Percentiles rank a stretch among this genome's conserved stretches.
Conservation (phyloP, 2,113 vertebrate species). For the Eulacestoma nigropectus region DNA sequence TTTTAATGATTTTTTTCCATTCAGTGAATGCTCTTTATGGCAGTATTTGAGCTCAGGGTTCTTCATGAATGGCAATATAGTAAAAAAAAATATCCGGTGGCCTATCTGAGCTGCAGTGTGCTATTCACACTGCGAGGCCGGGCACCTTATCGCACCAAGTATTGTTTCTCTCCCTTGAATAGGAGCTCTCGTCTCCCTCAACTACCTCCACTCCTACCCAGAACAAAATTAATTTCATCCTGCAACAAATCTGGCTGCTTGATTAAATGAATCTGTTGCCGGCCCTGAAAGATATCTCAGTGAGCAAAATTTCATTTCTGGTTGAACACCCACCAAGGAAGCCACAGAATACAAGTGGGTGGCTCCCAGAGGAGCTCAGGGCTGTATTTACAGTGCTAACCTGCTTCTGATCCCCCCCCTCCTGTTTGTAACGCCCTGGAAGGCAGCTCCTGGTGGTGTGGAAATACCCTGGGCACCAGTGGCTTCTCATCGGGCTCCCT, state of each 20-base stretch:
- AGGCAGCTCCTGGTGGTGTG: neutral
- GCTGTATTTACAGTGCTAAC: neutral
- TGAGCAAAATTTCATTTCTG: conserved; percentile 15
- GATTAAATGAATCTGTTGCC: conserved; percentile 21
- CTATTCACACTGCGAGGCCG: neutral
- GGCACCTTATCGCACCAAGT: neutral
- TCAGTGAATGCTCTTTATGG: conserved; percentile 37
- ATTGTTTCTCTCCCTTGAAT: conserved; percentile 20
- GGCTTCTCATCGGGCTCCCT: neutral
- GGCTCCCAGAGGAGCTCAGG: neutral
- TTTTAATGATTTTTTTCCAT: conserved; percentile 56
- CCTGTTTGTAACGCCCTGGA: neutral
- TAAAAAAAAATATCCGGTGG: neutral
- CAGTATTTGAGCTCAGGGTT: neutral
- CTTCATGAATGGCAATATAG: conserved; percentile 16
- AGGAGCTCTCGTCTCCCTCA: neutral
- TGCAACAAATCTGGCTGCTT: neutral
- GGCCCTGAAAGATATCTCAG: neutral
- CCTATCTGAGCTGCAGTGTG: conserved; percentile 9
- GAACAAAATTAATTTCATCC: conserved; percentile 39
- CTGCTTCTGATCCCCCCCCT: neutral
- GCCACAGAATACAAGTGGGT: neutral
- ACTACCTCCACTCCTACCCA: conserved; percentile 5
- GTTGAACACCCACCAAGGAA: neutral
- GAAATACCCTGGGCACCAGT: neutral